Evolutionary conservation across 2,797 vertebrate species (phyloP).

Genomic region (Thunnus albacares): DNA sequence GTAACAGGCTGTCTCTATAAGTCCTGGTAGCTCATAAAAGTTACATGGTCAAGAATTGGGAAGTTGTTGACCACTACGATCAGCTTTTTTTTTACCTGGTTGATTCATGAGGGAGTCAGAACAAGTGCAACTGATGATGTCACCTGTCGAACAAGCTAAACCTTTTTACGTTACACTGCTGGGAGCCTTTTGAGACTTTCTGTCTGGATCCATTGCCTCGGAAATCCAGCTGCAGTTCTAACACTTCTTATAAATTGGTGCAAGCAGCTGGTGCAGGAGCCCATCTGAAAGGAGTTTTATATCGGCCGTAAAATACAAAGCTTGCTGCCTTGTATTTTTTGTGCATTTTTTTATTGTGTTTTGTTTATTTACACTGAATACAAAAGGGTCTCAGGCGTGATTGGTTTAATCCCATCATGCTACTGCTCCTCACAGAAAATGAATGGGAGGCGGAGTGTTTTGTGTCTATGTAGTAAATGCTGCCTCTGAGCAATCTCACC

Average conservation of each 20-base stretch:
- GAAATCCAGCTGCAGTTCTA: neutral
- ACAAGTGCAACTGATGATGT: no score
- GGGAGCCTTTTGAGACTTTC: no score
- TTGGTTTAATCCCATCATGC: neutral
- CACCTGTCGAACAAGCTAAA: no score
- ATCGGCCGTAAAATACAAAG: neutral
- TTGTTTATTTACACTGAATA: neutral
- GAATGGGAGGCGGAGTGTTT: neutral
- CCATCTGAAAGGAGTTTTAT: no score
- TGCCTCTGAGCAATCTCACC: neutral
- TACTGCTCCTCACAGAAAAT: neutral
- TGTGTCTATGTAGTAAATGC: constrained; percentile 4
- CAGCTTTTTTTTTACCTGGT: no score
- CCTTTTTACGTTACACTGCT: no score
- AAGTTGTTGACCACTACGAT: no score
- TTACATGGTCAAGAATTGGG: no score
- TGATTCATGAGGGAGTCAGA: no score
- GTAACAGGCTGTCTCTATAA: no score
- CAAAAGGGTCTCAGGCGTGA: neutral
- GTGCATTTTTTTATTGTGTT: neutral
- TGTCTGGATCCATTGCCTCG: neutral
- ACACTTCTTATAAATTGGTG: neutral
- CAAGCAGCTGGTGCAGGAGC: neutral
- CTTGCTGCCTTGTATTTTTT: neutral
- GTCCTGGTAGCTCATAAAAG: no score